Percentiles rank a stretch among this genome's conserved stretches.
These are phyloP conservation scores for Oasisia sp. DNA, from an alignment of 2,888 invertebrate species.

Conservation along the genomic window DNA sequence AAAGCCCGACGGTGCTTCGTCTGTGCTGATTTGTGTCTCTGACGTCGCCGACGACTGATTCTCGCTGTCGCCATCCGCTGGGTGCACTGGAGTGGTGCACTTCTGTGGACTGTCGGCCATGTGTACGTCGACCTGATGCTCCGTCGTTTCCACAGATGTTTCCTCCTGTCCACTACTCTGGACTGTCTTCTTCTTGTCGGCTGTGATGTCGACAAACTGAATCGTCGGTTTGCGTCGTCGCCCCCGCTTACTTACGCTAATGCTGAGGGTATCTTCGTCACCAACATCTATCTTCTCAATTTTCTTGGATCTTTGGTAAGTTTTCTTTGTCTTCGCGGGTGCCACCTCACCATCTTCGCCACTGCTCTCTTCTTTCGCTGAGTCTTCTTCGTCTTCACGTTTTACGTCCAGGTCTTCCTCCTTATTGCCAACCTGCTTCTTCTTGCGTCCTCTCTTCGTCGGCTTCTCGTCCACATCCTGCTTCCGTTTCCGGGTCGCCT, in stretches of 20 bases:
- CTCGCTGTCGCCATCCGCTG: not conserved
- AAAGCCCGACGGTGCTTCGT: not conserved
- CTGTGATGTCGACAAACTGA: not conserved
- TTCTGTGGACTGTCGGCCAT: not conserved
- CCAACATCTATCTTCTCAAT: not conserved
- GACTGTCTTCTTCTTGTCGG: not conserved
- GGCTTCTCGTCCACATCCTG: not conserved
- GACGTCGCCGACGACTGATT: not conserved
- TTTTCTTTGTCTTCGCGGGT: not conserved
- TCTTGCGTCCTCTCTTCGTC: not conserved
- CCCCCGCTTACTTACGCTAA: not conserved
- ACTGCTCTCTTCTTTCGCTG: not conserved
- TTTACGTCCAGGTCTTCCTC: not conserved
- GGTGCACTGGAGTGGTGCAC: not conserved
- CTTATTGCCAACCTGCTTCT: not conserved
- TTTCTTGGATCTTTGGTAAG: not conserved
- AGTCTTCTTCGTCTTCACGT: not conserved
- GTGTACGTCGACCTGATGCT: not conserved
- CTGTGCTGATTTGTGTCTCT: not conserved
- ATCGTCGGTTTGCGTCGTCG: constrained; percentile 17
- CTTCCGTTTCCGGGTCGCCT: not conserved
- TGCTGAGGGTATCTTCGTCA: not conserved
- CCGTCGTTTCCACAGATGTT: not conserved
- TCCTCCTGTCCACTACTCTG: not conserved
- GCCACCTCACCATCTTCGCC: not conserved